Conservation (phyloP, 2,888 invertebrate genomes). For the Physocephala rufipes region DNA sequence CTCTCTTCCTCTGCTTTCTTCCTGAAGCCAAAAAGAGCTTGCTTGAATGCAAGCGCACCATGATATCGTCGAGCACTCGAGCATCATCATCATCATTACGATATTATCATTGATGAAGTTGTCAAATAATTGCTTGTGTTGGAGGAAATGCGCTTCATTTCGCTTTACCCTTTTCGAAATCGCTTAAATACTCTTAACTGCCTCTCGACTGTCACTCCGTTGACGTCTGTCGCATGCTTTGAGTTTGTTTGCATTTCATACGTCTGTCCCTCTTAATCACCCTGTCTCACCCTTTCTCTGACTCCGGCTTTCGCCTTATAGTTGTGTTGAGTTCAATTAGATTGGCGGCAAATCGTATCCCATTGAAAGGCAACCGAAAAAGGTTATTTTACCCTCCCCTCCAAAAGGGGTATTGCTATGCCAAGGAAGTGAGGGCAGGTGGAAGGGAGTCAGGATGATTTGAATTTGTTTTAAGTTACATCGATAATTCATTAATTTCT, state of each 20-base stretch:
- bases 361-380: no score
- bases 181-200: conserved; percentile 29
- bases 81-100: neutral
- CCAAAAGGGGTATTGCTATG: no score
- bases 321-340: neutral
- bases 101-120: conserved; percentile 23
- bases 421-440: no score
- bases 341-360: no score
- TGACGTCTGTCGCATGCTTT: conserved; percentile 21
- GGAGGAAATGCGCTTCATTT: neutral
- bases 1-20: neutral
- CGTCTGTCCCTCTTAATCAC: neutral
- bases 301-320: neutral
- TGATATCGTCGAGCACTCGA: neutral
- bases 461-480: neutral
- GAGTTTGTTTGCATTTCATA: no score
- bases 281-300: neutral
- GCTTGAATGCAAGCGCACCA: neutral
- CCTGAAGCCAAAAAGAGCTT: no score
- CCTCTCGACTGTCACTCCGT: conserved; percentile 19
- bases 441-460: neutral
- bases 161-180: conserved; percentile 12
- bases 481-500: neutral
- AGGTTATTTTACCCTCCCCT: no score
- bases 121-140: conserved; percentile 24